phyloP scores from a whole-genome alignment of 2,888 invertebrate genomes.

The Drosophila phalerata region DNA sequence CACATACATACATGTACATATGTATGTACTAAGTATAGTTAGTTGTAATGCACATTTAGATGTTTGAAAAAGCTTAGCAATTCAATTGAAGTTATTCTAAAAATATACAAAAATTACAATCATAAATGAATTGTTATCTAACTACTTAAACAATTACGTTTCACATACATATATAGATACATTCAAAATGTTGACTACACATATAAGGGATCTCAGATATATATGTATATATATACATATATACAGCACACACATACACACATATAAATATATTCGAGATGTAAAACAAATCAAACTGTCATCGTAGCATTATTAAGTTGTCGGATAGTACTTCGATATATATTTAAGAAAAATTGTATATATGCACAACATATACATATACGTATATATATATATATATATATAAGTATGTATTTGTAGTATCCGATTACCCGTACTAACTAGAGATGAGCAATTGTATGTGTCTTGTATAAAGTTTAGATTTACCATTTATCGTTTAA shows the following conservation, averaged over 20 bases:
- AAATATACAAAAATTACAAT: conserved; percentile 65
- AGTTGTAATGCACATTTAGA: conserved; percentile 68
- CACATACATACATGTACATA: not conserved
- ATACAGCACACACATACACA: too few relatives aligned
- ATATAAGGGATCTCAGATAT: not conserved
- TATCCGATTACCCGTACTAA: conserved; percentile 37
- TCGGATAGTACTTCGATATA: not conserved
- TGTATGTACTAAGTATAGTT: conserved; percentile 22
- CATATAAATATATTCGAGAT: too few relatives aligned
- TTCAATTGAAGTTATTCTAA: conserved; percentile 65
- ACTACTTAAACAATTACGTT: conserved; percentile 57
- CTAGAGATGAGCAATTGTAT: conserved; percentile 46
- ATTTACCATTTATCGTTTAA: conserved; percentile 6
- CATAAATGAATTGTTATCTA: conserved; percentile 59
- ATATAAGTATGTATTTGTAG: conserved; percentile 13
- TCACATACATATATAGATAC: conserved; percentile 20
- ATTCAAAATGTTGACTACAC: conserved; percentile 28
- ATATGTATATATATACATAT: not conserved
- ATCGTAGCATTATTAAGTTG: conserved; percentile 5
- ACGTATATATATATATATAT: conserved; percentile 5
- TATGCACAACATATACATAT: not conserved
- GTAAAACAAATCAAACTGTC: not conserved
- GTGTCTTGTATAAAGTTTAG: conserved; percentile 25
- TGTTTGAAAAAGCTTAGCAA: conserved; percentile 62
- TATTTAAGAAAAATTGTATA: not conserved